Percentiles rank a stretch among this genome's conserved stretches.
phyloP scores from a whole-genome alignment of 2,113 vertebrate genomes.

The Rostratula benghalensis region DNA sequence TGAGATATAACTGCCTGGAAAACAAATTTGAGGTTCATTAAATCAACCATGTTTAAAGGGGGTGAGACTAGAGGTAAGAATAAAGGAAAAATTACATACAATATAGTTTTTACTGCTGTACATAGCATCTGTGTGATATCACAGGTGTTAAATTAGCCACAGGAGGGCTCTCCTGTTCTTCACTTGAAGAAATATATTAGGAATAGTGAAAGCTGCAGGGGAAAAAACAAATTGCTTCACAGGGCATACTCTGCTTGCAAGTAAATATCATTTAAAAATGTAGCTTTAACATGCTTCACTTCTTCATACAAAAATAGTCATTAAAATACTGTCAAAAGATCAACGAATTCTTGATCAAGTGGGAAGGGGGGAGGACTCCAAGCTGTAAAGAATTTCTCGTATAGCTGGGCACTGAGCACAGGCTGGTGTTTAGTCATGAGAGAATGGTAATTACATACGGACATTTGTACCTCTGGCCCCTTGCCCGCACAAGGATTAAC shows the following conservation, averaged over 20 bases:
- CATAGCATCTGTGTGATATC: neutral
- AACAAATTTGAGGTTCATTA: neutral
- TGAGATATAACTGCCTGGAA: neutral
- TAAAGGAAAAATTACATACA: neutral
- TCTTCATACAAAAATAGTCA: neutral
- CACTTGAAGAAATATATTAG: neutral
- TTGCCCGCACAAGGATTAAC: neutral
- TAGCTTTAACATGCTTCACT: neutral
- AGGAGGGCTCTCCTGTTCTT: conserved; percentile 63
- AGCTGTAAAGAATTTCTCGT: rapidly evolving
- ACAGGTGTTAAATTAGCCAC: conserved; percentile 46
- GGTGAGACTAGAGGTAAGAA: neutral
- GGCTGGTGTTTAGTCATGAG: neutral
- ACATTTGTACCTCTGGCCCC: neutral
- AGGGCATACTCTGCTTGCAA: neutral
- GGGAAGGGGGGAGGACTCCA: neutral
- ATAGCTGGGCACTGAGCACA: neutral
- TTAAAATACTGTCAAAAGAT: neutral
- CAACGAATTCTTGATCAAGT: neutral
- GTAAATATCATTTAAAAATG: neutral
- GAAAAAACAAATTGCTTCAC: neutral
- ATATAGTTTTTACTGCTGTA: neutral
- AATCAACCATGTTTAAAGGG: neutral
- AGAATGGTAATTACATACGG: neutral
- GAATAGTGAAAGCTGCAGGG: neutral